Base-by-base conservation (phyloP, 2,888 invertebrate species). In the Cistogaster globosa region DNA sequence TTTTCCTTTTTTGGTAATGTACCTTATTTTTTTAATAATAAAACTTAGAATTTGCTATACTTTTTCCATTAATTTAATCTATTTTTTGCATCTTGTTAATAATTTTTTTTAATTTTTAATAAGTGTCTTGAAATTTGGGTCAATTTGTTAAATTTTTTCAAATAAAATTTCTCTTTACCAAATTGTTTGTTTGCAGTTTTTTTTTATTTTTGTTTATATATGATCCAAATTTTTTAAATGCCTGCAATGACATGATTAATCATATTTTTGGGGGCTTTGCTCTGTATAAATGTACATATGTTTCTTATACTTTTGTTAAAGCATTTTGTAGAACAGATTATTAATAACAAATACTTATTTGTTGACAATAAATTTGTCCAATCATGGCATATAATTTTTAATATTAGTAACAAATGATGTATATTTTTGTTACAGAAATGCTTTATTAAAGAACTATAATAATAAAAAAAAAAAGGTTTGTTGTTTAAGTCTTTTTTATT, bases 281-380 rank as follows among this genome's bases (percentile, higher is more conserved):
- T 32, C n/a, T 16, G 3, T 42, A 32, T 26, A 26, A 26, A 26
- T 26, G 4, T 26, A 26, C 26, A 26, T 18, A n/a, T 32, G 63
- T 26, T 72, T 67, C n/a, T n/a, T 48, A 4, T 48, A n/a, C 16
- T 14, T n/a, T n/a, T 48, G 45, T 45, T n/a, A 2, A 48, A 14
- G 6, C 45, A 16, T 16, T n/a, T 48, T n/a, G 7, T 48, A 48
- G 5, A 48, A 48, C 0, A 45, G 32, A 18, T 11, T 67, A 45
- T 42, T 20, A 12, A 1, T 60, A 16, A 48, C 0, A n/a, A 53
- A 57, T 12, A 20, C 36, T 62, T 83, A 48, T 63, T 74, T 90
- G 89, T 88, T 90, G 90, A 90, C 90, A 91, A 88, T 89, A 89
- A 68, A 58, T 80, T 82, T 76, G 69, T 51, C 87, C 75, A 87